phyloP scores from a whole-genome alignment of 2,113 vertebrate species.

The Xenotilapia flavipinnis region DNA sequence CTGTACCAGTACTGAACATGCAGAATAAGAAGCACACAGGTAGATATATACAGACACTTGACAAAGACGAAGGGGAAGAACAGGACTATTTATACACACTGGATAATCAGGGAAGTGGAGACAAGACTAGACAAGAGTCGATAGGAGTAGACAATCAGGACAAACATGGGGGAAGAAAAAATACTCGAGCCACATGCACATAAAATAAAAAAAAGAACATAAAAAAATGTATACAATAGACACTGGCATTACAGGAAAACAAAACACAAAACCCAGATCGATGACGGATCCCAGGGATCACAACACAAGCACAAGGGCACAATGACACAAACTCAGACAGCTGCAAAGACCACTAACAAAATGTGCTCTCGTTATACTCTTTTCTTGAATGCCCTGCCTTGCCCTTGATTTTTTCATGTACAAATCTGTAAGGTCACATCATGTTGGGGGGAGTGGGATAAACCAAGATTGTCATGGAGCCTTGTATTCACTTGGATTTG shows the following conservation, averaged over 20 bases:
- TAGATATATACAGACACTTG: background rate
- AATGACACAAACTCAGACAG: background rate
- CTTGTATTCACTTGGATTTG: background rate
- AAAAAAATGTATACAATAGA: background rate
- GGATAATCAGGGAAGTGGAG: background rate
- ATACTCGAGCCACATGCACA: background rate
- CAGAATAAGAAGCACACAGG: background rate
- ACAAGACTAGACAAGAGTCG: background rate
- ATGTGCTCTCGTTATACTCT: background rate
- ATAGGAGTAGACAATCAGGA: background rate
- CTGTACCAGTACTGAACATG: background rate
- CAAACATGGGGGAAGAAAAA: background rate
- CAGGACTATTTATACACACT: background rate
- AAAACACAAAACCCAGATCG: background rate
- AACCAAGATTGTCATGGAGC: background rate
- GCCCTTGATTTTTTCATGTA: background rate
- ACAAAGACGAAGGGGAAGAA: background rate
- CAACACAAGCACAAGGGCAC: background rate
- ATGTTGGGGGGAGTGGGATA: background rate
- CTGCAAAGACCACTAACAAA: background rate
- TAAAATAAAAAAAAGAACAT: background rate
- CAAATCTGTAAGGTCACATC: accelerated
- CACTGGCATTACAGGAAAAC: background rate
- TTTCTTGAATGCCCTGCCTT: background rate
- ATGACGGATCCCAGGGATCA: background rate